Percentiles rank a stretch among this genome's conserved stretches.
These are phyloP conservation scores for Mechanitis messenoides DNA, from an alignment of 2,888 invertebrate species.

Conservation along the genomic window DNA sequence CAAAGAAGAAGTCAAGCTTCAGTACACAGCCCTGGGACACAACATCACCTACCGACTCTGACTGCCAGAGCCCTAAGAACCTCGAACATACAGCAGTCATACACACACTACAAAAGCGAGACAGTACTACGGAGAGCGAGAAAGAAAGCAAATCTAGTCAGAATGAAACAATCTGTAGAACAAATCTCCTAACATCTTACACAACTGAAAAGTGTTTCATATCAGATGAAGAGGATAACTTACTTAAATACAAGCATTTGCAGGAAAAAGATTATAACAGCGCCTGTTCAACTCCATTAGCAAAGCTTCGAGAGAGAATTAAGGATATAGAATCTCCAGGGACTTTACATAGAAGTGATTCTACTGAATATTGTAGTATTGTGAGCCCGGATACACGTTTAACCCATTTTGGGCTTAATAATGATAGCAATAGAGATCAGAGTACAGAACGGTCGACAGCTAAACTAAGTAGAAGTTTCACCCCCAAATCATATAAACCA, in stretches of 20 bases:
- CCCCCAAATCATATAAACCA: slow-evolving; percentile 68
- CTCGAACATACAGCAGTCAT: slow-evolving; percentile 50
- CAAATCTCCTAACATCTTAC: slow-evolving; percentile 29
- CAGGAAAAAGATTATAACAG: slow-evolving; percentile 55
- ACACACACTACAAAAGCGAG: slow-evolving; percentile 35
- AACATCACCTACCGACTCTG: slow-evolving; percentile 57
- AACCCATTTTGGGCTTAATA: slow-evolving; percentile 41
- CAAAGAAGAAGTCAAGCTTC: slow-evolving; percentile 48
- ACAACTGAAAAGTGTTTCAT: slow-evolving; percentile 47
- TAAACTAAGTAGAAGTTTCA: slow-evolving; percentile 65
- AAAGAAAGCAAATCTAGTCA: slow-evolving; percentile 49
- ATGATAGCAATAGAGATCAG: slow-evolving; percentile 41
- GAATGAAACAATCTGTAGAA: slow-evolving; percentile 52
- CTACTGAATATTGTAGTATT: slow-evolving; percentile 71
- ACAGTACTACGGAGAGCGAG: slow-evolving; percentile 52
- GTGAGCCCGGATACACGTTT: slow-evolving; percentile 58
- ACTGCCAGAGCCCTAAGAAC: slow-evolving; percentile 49
- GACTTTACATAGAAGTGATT: slow-evolving; percentile 62
- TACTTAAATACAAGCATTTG: slow-evolving; percentile 43
- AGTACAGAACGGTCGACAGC: slow-evolving; percentile 46
- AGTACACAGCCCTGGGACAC: slow-evolving; percentile 55
- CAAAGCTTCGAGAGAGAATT: slow-evolving; percentile 52
- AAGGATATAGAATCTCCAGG: slow-evolving; percentile 60
- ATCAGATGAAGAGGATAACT: slow-evolving; percentile 44
- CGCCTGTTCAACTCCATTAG: slow-evolving; percentile 63